phyloP scores from a whole-genome alignment of 2,113 vertebrate species.

The Balaenoptera acutorostrata region DNA sequence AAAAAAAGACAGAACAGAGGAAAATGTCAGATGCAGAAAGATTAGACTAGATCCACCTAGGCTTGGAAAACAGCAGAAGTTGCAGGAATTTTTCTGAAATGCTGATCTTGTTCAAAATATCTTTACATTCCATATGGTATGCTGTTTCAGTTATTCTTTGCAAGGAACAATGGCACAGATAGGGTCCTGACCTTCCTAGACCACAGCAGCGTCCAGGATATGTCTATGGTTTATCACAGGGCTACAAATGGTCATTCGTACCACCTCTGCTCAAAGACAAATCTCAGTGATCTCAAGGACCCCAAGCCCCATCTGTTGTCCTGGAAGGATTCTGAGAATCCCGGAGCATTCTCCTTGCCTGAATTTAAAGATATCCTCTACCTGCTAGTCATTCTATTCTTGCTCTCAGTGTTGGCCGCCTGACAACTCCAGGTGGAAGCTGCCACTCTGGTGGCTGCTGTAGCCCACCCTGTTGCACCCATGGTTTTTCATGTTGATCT shows the following conservation, averaged over 20 bases:
- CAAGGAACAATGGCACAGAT: background rate
- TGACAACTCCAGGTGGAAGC: background rate
- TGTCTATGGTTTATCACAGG: background rate
- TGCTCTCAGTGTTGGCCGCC: no score
- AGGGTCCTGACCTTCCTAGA: background rate
- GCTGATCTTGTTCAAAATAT: background rate
- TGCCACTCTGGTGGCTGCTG: background rate
- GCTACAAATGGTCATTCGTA: background rate
- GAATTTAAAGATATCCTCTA: background rate
- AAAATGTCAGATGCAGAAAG: slow-evolving; percentile 46
- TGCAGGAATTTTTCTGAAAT: background rate
- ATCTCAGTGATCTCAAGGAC: background rate
- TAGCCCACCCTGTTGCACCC: background rate
- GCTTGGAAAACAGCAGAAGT: background rate
- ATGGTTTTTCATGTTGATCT: background rate
- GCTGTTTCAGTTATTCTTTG: background rate
- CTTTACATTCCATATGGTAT: background rate
- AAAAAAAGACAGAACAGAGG: slow-evolving; percentile 21
- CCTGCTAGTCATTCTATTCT: no score
- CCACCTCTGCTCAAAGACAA: background rate
- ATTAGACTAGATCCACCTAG: background rate
- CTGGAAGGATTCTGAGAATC: background rate
- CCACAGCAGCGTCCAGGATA: background rate
- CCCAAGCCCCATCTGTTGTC: background rate
- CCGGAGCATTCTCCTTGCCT: background rate